These are phyloP conservation scores for Colius striatus DNA, from an alignment of 2,113 vertebrate species.

Conservation along the genomic window DNA sequence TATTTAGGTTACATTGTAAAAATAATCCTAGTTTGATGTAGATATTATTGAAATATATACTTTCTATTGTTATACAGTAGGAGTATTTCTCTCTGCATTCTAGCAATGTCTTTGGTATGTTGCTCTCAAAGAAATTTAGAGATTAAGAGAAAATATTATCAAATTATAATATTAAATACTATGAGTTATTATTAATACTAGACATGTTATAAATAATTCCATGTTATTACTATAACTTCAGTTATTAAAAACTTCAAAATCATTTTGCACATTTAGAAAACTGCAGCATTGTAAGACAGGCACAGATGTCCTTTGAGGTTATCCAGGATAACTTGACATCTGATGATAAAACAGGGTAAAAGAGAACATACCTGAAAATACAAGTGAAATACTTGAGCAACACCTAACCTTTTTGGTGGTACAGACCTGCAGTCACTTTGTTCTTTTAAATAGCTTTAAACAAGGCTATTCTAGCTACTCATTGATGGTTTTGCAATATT, in stretches of 20 bases:
- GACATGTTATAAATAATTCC: not conserved
- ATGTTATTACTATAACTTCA: not conserved
- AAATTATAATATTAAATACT: not conserved
- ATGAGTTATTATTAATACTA: not conserved
- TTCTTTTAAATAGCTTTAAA: not conserved
- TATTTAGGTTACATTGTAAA: constrained; percentile 19
- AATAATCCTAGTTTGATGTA: not conserved
- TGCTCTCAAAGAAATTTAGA: not conserved
- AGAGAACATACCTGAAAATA: not conserved
- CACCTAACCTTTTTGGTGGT: not conserved
- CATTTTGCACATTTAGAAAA: not conserved
- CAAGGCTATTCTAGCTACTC: not conserved
- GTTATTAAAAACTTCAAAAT: not conserved
- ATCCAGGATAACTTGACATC: not conserved
- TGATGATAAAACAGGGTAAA: not conserved
- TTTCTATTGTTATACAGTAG: not conserved
- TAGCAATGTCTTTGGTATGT: not conserved
- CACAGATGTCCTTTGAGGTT: not conserved
- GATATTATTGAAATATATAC: not conserved
- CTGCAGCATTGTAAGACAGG: not conserved
- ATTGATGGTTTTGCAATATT: not conserved
- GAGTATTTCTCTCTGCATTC: not conserved
- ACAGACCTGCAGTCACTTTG: not conserved
- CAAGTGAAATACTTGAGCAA: not conserved
- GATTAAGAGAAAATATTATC: not conserved